phyloP scores from a whole-genome alignment of 2,113 vertebrate genomes.

The Ancistrus triradiatus region DNA sequence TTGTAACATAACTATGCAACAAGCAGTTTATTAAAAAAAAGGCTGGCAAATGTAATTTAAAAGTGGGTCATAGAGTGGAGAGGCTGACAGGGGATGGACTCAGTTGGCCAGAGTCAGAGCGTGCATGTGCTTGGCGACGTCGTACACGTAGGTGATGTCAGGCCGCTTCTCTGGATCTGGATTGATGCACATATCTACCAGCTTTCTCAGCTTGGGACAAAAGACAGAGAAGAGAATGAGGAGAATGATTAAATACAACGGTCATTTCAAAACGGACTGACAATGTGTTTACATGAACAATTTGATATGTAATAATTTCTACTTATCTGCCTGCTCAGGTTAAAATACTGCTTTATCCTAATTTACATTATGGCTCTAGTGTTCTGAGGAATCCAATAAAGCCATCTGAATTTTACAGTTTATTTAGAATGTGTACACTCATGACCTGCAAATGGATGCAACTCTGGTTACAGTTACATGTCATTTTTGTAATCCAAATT shows the following conservation, averaged over 20 bases:
- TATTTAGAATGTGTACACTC: too few species aligned
- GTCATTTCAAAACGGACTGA: too few species aligned
- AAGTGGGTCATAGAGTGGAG: not conserved
- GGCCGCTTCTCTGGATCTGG: slow-evolving; percentile 97
- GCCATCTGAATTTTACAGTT: too few species aligned
- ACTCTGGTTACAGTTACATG: too few species aligned
- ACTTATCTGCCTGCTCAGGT: too few species aligned
- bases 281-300: too few species aligned
- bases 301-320: too few species aligned
- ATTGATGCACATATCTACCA: slow-evolving; percentile 98
- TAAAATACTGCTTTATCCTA: too few species aligned
- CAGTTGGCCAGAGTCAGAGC: slow-evolving; percentile 78
- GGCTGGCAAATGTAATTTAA: slow-evolving; percentile 12
- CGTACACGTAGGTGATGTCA: slow-evolving; percentile 91
- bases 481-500: too few species aligned
- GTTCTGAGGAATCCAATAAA: too few species aligned
- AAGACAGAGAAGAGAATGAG: not conserved
- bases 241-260: slow-evolving; percentile 11
- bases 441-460: too few species aligned
- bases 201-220: slow-evolving; percentile 79
- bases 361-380: too few species aligned
- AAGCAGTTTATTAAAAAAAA: not conserved
- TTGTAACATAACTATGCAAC: slow-evolving; percentile 7
- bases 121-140: slow-evolving; percentile 92
- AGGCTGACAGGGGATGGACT: slow-evolving; percentile 36